Percentiles rank a stretch among this genome's conserved stretches.
phyloP scores from a whole-genome alignment of 1,140 invertebrate species.

The Drosophila subobscura region DNA sequence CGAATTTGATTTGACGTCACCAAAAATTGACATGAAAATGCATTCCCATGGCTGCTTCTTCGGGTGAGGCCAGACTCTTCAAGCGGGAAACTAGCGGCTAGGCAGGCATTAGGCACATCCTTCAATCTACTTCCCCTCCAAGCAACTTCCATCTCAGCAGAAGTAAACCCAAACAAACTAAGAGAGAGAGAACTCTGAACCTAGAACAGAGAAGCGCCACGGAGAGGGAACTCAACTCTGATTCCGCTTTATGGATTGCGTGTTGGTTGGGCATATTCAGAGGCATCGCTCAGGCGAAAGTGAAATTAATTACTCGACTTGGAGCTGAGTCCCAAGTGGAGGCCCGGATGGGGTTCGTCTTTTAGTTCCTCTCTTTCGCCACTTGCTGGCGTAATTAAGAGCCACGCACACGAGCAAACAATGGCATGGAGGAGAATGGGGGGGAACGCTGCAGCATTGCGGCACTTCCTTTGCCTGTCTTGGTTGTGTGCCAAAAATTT shows the following conservation, averaged over 20 bases:
- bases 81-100: too few relatives aligned
- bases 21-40: too few relatives aligned
- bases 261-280: slow-evolving; percentile 67
- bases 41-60: too few relatives aligned
- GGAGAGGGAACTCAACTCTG: neutral
- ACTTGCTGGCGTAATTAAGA: slow-evolving; percentile 66
- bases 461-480: slow-evolving; percentile 12
- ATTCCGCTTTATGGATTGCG: slow-evolving; percentile 55
- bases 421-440: neutral
- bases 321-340: slow-evolving; percentile 22
- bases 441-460: slow-evolving; percentile 15
- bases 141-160: too few relatives aligned
- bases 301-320: slow-evolving; percentile 76
- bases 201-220: too few relatives aligned
- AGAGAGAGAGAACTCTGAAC: too few relatives aligned
- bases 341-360: neutral
- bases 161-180: too few relatives aligned
- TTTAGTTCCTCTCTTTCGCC: neutral
- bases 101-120: too few relatives aligned
- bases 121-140: too few relatives aligned
- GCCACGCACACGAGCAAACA: slow-evolving; percentile 22
- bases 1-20: too few relatives aligned
- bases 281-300: slow-evolving; percentile 78
- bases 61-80: too few relatives aligned
- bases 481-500: slow-evolving; percentile 61